These are phyloP conservation scores for Parazoanthus darwini DNA, from an alignment of 92 coral and sea anemone species.

Conservation along the genomic window DNA sequence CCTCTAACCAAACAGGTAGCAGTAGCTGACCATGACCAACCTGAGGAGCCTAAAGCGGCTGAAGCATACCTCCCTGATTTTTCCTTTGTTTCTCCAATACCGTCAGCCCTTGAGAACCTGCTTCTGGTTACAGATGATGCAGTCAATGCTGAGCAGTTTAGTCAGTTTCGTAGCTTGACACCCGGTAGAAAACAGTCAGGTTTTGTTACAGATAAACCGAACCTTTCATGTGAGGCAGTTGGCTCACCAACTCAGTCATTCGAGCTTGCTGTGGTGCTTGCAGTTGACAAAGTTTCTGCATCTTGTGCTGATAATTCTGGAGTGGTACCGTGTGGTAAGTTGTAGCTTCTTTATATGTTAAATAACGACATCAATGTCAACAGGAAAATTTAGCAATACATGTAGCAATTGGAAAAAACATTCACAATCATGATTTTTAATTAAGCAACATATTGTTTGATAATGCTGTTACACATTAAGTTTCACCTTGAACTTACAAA, in stretches of 20 bases:
- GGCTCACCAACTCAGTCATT: constrained; percentile 15
- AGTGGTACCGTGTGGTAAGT: not conserved
- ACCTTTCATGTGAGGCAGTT: not conserved
- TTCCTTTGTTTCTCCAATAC: constrained; percentile 21
- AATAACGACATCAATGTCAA: no score
- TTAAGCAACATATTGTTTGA: no score
- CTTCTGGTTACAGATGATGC: not conserved
- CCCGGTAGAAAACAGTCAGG: not conserved
- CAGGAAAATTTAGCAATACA: no score
- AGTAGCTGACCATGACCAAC: not conserved
- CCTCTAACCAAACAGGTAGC: not conserved
- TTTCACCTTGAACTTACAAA: no score
- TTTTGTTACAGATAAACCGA: constrained; percentile 1
- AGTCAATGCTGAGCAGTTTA: not conserved
- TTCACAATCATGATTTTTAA: no score
- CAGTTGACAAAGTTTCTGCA: constrained; percentile 36
- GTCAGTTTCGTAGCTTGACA: not conserved
- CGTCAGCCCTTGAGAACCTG: constrained; percentile 1
- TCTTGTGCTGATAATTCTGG: constrained; percentile 2
- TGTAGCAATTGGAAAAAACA: no score
- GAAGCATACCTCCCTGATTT: constrained; percentile 11
- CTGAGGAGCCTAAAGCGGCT: not conserved
- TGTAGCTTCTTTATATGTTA: not conserved
- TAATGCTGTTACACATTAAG: no score
- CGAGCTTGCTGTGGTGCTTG: constrained; percentile 31